phyloP scores from a whole-genome alignment of 1,140 invertebrate species.

The Vanessa tameamea region DNA sequence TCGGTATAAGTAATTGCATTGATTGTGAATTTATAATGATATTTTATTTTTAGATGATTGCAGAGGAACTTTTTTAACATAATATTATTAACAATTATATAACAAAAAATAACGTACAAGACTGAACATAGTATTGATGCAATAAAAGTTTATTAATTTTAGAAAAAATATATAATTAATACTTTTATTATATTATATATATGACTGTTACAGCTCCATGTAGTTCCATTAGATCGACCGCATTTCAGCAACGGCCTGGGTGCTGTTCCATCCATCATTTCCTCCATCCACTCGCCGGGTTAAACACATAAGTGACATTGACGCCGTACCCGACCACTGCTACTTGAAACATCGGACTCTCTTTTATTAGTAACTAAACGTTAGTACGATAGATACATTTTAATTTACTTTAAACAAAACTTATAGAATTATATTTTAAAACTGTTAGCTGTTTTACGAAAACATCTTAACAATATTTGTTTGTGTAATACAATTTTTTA shows the following conservation, averaged over 20 bases:
- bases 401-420: too few relatives aligned
- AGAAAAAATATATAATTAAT: not conserved
- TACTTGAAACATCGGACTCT: slow-evolving; percentile 35
- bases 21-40: too few relatives aligned
- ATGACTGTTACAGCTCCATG: slow-evolving; percentile 52
- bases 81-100: too few relatives aligned
- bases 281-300: slow-evolving; percentile 77
- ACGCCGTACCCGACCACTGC: slow-evolving; percentile 53
- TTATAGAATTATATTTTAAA: too few relatives aligned
- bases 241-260: slow-evolving; percentile 66
- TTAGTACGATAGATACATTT: not conserved
- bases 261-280: slow-evolving; percentile 74
- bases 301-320: slow-evolving; percentile 80
- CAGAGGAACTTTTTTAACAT: too few relatives aligned
- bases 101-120: too few relatives aligned
- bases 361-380: not conserved
- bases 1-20: too few relatives aligned
- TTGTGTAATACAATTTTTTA: not conserved
- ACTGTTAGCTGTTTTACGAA: not conserved
- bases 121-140: too few relatives aligned
- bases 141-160: too few relatives aligned
- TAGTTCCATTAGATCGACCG: slow-evolving; percentile 45
- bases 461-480: not conserved
- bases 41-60: too few relatives aligned
- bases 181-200: too few relatives aligned